phyloP scores from a whole-genome alignment of 2,888 invertebrate species.

The Lasioglossum zephyrum region DNA sequence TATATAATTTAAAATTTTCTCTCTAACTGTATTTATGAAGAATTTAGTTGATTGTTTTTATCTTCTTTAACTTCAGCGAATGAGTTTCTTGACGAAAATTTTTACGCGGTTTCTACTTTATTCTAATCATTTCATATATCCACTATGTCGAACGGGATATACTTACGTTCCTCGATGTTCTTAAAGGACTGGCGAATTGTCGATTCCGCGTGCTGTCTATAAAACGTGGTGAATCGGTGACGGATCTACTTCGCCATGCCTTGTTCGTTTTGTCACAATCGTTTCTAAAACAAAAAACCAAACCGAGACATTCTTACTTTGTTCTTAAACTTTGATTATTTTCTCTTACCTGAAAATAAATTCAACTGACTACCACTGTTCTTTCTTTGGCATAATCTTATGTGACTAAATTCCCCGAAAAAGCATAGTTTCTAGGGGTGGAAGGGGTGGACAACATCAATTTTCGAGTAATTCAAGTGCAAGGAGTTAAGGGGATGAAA shows the following conservation, averaged over 20 bases:
- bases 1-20: too few relatives aligned
- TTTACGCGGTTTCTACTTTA: background rate
- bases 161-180: constrained; percentile 81
- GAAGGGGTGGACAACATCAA: too few relatives aligned
- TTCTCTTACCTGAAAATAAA: background rate
- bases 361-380: background rate
- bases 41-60: background rate
- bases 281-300: constrained; percentile 75
- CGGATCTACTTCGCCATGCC: constrained; percentile 86
- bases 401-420: background rate
- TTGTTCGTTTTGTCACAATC: constrained; percentile 79
- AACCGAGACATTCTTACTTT: background rate
- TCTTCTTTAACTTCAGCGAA: too few relatives aligned
- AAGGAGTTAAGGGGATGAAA: background rate
- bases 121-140: background rate
- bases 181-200: constrained; percentile 81
- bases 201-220: constrained; percentile 81
- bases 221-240: constrained; percentile 86
- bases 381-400: background rate
- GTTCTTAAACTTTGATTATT: background rate
- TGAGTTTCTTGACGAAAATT: background rate
- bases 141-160: background rate
- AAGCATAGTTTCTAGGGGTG: background rate
- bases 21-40: background rate
- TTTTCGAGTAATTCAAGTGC: too few relatives aligned